Percentiles rank a stretch among this genome's conserved stretches.
These are phyloP conservation scores for Ruditapes philippinarum DNA, from an alignment of 1,140 invertebrate species.

Conservation along the genomic window DNA sequence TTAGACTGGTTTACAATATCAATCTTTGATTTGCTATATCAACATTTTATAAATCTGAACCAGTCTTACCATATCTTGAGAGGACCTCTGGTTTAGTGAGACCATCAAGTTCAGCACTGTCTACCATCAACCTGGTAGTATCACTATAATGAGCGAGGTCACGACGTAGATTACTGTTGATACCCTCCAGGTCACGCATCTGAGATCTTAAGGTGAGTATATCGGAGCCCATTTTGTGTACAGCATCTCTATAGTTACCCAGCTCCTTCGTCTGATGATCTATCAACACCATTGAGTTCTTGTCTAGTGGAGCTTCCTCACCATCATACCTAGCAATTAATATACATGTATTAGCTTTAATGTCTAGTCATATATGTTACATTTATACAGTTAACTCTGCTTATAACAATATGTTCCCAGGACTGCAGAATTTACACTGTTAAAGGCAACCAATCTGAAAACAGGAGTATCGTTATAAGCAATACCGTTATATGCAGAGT, in stretches of 20 bases:
- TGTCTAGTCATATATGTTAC: too few relatives aligned
- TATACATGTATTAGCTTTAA: too few relatives aligned
- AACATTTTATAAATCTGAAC: too few relatives aligned
- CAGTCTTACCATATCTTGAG: conserved; percentile 84
- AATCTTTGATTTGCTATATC: too few relatives aligned
- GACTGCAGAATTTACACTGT: too few relatives aligned
- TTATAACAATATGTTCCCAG: too few relatives aligned
- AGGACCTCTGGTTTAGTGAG: conserved; percentile 82
- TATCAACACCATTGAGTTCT: conserved; percentile 75
- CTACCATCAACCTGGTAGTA: conserved; percentile 81
- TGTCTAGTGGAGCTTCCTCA: conserved; percentile 77
- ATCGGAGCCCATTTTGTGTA: conserved; percentile 85
- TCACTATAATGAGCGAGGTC: conserved; percentile 82
- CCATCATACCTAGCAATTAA: conserved; percentile 28
- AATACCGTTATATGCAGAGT: too few relatives aligned
- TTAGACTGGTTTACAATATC: too few relatives aligned
- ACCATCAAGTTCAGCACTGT: conserved; percentile 82
- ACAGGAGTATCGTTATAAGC: too few relatives aligned
- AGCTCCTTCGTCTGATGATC: conserved; percentile 84
- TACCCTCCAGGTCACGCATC: conserved; percentile 79
- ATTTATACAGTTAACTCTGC: too few relatives aligned
- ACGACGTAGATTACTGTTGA: conserved; percentile 82
- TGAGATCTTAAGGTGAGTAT: conserved; percentile 81
- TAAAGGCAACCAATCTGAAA: too few relatives aligned
- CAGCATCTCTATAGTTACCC: conserved; percentile 83